A percentile compares a stretch with the other conserved stretches of the same genome.
These are phyloP conservation scores for Coregonus sp. DNA, from an alignment of 2,797 vertebrate genomes.

Conservation along the genomic window DNA sequence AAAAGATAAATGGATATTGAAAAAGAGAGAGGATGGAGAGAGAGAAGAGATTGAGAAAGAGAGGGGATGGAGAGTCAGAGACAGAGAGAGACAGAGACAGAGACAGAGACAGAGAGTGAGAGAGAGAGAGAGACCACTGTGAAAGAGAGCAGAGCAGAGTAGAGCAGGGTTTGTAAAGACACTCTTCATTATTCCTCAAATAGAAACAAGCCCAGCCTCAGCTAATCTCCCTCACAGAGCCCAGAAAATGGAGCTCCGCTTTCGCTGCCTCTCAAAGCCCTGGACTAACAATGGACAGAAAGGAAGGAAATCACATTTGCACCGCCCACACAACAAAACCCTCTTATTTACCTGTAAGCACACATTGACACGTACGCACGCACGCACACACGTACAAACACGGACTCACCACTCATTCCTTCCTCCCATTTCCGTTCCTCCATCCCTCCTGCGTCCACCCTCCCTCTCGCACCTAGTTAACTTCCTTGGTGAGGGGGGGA, in stretches of 20 bases:
- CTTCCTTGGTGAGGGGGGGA: slow-evolving; percentile 55
- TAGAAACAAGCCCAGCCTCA: slow-evolving; percentile 63
- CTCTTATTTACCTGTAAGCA: slow-evolving; percentile 35
- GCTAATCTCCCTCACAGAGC: slow-evolving; percentile 64
- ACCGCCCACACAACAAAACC: slow-evolving; percentile 36
- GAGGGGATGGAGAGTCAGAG: background rate
- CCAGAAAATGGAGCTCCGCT: slow-evolving; percentile 56
- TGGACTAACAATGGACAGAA: slow-evolving; percentile 61
- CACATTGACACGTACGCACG: no score
- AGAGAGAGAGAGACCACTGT: slow-evolving; percentile 16
- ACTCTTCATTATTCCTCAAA: slow-evolving; percentile 58
- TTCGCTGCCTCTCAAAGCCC: slow-evolving; percentile 58
- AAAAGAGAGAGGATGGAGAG: slow-evolving; percentile 27
- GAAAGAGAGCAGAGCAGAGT: slow-evolving; percentile 27
- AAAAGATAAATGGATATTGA: no score
- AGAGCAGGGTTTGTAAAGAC: background rate
- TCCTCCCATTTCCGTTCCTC: slow-evolving; percentile 9
- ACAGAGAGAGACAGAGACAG: background rate
- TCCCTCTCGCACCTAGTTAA: slow-evolving; percentile 49
- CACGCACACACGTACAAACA: background rate
- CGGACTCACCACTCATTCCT: background rate
- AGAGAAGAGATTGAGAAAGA: slow-evolving; percentile 10
- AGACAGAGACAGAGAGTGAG: background rate
- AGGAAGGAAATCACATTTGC: slow-evolving; percentile 67
- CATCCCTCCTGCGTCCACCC: slow-evolving; percentile 14